phyloP scores from a whole-genome alignment of 2,797 vertebrate species.

The Denticeps clupeoides region DNA sequence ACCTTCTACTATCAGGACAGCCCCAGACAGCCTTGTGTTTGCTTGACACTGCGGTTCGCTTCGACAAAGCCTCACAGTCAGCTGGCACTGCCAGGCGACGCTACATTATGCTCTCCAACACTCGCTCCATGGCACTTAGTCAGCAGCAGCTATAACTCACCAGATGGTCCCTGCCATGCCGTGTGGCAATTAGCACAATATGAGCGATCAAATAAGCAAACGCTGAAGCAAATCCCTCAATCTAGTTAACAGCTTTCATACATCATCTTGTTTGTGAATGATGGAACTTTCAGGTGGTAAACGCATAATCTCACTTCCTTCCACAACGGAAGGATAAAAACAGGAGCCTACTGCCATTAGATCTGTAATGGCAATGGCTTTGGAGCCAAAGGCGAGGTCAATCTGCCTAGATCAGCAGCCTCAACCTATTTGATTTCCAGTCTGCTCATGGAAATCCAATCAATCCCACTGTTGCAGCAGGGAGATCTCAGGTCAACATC shows the following conservation, averaged over 20 bases:
- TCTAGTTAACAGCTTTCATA: neutral
- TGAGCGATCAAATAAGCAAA: conserved; percentile 6
- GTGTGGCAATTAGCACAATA: neutral
- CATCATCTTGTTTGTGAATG: neutral
- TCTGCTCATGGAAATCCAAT: conserved; percentile 15
- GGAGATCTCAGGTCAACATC: conserved; percentile 15
- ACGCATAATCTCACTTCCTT: no score
- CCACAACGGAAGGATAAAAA: no score
- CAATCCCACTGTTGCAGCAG: conserved; percentile 19
- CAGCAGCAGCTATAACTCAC: neutral
- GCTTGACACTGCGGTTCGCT: no score
- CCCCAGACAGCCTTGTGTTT: no score
- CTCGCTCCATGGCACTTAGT: neutral
- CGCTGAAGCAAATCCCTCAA: neutral
- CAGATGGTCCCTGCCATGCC: conserved; percentile 3
- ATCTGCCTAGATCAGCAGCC: conserved; percentile 23
- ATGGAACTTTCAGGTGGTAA: no score
- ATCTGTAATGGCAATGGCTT: no score
- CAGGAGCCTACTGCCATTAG: no score
- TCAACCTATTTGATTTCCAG: conserved; percentile 13
- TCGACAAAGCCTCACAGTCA: neutral
- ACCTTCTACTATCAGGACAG: no score
- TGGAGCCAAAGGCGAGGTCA: no score
- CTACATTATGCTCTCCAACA: neutral
- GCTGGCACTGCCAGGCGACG: neutral